Evolutionary conservation across 2,113 vertebrate species (phyloP).

Genomic region (Otolemur garnettii): DNA sequence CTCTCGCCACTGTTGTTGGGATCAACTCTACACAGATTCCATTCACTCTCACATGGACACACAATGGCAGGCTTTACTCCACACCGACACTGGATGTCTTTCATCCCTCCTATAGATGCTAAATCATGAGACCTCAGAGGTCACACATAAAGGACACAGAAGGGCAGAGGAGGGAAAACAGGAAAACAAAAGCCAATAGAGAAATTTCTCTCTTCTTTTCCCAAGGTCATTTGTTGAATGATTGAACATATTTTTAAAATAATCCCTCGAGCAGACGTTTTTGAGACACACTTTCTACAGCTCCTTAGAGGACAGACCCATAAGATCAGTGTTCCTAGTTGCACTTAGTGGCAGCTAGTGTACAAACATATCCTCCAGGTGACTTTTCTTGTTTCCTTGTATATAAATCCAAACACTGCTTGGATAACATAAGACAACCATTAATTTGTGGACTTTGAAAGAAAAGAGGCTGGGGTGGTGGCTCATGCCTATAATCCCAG

Average conservation of each 20-base stretch:
- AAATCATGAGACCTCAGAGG: background rate
- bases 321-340: background rate
- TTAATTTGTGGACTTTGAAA: background rate
- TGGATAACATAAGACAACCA: background rate
- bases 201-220: background rate
- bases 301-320: background rate
- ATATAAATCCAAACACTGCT: background rate
- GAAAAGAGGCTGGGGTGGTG: background rate
- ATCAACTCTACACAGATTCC: background rate
- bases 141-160: accelerated
- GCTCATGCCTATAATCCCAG: no score
- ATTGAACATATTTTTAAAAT: conserved; percentile 11
- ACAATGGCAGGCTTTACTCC: background rate
- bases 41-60: background rate
- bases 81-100: background rate
- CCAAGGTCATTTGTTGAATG: background rate
- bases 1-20: background rate
- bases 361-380: background rate
- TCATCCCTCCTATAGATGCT: background rate
- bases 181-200: background rate
- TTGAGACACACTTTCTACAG: background rate
- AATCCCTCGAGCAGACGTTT: background rate
- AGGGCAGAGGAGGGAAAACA: background rate
- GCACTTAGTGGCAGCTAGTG: background rate
- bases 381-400: background rate